phyloP scores from a whole-genome alignment of 2,888 invertebrate species.

The Microctonus brassicae region DNA sequence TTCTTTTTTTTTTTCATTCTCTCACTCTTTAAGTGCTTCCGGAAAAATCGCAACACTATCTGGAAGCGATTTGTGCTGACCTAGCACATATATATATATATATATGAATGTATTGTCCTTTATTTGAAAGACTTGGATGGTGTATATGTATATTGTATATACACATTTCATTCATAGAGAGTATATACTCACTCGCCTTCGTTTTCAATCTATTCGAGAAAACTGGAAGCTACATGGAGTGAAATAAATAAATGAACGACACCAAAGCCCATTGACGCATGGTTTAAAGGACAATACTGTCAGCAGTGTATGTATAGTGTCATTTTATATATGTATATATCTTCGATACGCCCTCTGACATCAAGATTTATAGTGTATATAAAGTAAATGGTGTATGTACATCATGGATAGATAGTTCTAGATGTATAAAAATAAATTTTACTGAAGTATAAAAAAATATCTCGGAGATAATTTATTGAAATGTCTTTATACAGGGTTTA shows the following conservation, averaged over 20 bases:
- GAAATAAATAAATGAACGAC: background rate
- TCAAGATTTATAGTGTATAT: background rate
- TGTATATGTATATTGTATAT: too few relatives aligned
- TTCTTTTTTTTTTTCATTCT: background rate
- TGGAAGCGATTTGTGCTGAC: constrained; percentile 1
- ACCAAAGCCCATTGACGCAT: background rate
- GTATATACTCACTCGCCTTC: constrained; percentile 20
- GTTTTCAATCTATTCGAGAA: constrained; percentile 49
- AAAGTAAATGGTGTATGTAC: too few relatives aligned
- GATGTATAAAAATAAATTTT: background rate
- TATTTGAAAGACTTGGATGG: constrained; percentile 18
- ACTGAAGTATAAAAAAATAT: background rate
- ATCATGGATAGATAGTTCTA: too few relatives aligned
- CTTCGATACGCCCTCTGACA: background rate
- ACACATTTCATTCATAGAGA: constrained; percentile 29
- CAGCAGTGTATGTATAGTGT: background rate
- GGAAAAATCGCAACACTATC: constrained; percentile 36
- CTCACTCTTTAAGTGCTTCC: constrained; percentile 24
- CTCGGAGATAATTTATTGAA: background rate
- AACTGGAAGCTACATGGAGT: constrained; percentile 34
- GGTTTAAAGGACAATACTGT: background rate
- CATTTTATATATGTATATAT: too few relatives aligned
- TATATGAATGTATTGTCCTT: constrained; percentile 4
- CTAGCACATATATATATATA: background rate
- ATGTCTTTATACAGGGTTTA: background rate